Evolutionary conservation across 1,140 invertebrate species (phyloP), one percentile per base, ranked within the genome.

Genomic region (Chlorops oryzae): DNA sequence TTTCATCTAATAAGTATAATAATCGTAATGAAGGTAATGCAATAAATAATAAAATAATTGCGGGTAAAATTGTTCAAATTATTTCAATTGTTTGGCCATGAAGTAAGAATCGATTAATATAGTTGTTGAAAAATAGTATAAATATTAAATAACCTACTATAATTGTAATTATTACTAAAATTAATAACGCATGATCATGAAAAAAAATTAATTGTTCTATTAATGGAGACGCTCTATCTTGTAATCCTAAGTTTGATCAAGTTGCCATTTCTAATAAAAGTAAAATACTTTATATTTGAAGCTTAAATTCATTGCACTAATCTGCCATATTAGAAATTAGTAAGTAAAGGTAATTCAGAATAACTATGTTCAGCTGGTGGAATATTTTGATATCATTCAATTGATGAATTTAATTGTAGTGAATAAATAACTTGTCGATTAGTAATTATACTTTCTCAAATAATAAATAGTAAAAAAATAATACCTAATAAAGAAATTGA

Each of bases 1-100:
- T 63, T 76, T 83, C 79, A 73, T 84, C 80, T 56, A 81, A 51
- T 61, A 82, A 58, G 65, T 83, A 84, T 54, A 84, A 61, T 57
- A 84, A 54, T 51, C 73, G 75, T 49, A 82, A 53, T 7, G 79
- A 81, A 27, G 80, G 81, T 5, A 82, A 50, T 23, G 76, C 79
- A 75, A 84, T 78, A 72, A 81, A 77, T 62, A 83, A 69, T 72
- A 84, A 71, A 65, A 80, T 76, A 59, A 84, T 61, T 51, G 75
- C 73, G 13, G 80, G 81, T 46, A 79, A 43, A 63, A 83, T 72
- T 43, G 79, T 82, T 78, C 79, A 83, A 73, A 83, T 77, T 66
- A 79, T 64, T 77, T 84, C 80, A 74, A 83, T 75, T 47, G 58
- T 76, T 68, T 77, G 74, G 1, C 68, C 70, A 50, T 79, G 75